These are phyloP conservation scores for Hypomecis punctinalis DNA, from an alignment of 2,888 invertebrate species.

Conservation along the genomic window DNA sequence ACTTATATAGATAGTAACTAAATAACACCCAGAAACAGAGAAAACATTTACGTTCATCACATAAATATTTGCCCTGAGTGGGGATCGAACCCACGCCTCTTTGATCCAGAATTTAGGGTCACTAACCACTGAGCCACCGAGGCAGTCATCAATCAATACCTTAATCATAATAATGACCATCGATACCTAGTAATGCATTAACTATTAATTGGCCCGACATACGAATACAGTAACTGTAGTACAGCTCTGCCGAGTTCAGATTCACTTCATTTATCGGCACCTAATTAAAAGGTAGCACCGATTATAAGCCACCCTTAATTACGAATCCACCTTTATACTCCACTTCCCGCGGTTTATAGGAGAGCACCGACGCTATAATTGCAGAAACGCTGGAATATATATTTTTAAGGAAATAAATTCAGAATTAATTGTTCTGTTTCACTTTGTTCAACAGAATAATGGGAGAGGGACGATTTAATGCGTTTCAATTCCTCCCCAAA, in stretches of 20 bases:
- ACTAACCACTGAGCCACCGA: too few species aligned
- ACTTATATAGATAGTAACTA: too few species aligned
- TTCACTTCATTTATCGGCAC: slow-evolving; percentile 27
- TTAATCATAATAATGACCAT: too few species aligned
- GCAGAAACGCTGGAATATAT: slow-evolving; percentile 30
- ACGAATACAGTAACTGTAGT: background rate
- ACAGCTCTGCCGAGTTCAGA: background rate
- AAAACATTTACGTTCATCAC: too few species aligned
- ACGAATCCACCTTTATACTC: slow-evolving; percentile 29
- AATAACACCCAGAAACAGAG: too few species aligned
- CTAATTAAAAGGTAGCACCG: slow-evolving; percentile 26
- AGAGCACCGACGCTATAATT: slow-evolving; percentile 30
- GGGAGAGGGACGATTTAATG: slow-evolving; percentile 32
- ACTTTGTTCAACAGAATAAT: slow-evolving; percentile 35
- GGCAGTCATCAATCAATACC: too few species aligned
- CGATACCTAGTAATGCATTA: background rate
- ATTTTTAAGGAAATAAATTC: slow-evolving; percentile 35
- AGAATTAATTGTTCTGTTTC: slow-evolving; percentile 35
- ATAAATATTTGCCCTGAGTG: too few species aligned
- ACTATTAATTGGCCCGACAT: slow-evolving; percentile 9
- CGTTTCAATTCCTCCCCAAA: slow-evolving; percentile 31
- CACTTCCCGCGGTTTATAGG: slow-evolving; percentile 28
- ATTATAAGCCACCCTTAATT: slow-evolving; percentile 30
- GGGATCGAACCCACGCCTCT: too few species aligned
- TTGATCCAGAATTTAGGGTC: too few species aligned